Evolutionary conservation across 2,113 vertebrate genomes (phyloP), one percentile per base, ranked within the genome.

Genomic region (Octodon degus): DNA sequence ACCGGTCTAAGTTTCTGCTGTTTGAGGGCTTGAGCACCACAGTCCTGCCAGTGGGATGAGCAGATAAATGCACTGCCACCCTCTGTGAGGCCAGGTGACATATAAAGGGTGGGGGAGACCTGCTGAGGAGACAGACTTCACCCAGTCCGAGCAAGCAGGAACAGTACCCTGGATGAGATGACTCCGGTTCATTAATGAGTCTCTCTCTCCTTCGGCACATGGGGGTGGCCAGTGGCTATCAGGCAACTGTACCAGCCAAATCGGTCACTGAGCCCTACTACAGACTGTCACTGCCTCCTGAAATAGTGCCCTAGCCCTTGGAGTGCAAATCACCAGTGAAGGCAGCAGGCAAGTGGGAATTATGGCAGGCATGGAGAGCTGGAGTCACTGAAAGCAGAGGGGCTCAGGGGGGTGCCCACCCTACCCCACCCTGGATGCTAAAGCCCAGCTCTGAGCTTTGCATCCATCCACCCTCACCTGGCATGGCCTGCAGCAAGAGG

Each of bases 11-110:
- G 16, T 32, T 83, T 37, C 47, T 20, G 12, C 55, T 32, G n/a
- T 62, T 2, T 5, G 40, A 47, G 24, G 1, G 40, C 62, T 81
- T 0, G 0, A 43, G 32, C 37, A 2, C 27, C 0, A 3, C 0
- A 1, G 65, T 7, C 68, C 74, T 30, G 72, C 13, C 24, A 2
- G 0, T 0, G 22, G 58, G 25, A 50, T 20, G 9, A 70, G 30
- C n/a, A 32, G 63, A 37, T 4, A 19, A 10, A 63, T 2, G 40
- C 12, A 32, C 8, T 32, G 16, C 2, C 0, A 27, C 14, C 22
- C 27, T 0, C 8, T 2, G 14, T 2, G 50, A 72, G 50, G 68
- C 19, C 37, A 32, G 22, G 67, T 50, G 70, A 14, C 7, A 8
- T 3, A 22, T 13, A 60, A 34, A 27, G 43, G 84, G 0, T 34